These are phyloP conservation scores for Nipponia nippon DNA, from an alignment of 2,113 vertebrate species.

Conservation along the genomic window DNA sequence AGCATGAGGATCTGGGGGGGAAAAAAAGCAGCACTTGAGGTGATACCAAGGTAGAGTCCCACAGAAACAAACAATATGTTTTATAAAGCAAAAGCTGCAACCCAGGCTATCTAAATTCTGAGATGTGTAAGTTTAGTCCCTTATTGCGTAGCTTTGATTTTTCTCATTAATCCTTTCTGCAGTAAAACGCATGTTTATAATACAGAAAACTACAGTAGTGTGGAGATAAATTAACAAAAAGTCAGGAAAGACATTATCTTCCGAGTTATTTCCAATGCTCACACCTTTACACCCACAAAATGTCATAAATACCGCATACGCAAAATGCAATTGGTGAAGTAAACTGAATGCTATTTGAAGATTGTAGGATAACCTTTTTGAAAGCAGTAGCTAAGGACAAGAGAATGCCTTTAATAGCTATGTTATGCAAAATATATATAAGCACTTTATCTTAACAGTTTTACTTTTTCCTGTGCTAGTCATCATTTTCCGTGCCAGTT, in stretches of 20 bases:
- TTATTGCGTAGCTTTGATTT: not conserved
- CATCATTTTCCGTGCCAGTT: not conserved
- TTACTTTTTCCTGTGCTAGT: not conserved
- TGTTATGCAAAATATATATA: not conserved
- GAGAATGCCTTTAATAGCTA: not conserved
- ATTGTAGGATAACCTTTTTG: not conserved
- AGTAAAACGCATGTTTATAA: not conserved
- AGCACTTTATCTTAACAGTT: not conserved
- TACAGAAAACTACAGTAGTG: not conserved
- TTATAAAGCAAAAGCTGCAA: not conserved
- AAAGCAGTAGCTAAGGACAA: not conserved
- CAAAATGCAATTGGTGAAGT: not conserved
- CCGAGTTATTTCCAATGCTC: not conserved
- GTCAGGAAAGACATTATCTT: not conserved
- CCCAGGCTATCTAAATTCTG: not conserved
- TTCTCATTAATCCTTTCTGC: not conserved
- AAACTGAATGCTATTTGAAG: not conserved
- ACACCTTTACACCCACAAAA: not conserved
- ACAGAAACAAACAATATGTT: not conserved
- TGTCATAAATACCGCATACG: not conserved
- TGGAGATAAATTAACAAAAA: not conserved
- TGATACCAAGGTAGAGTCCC: not conserved
- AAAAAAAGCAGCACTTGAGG: not conserved
- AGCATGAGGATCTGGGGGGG: not conserved
- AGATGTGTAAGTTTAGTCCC: not conserved